Base-by-base conservation (phyloP, 2,888 invertebrate species). In the Chymomyza amoena region DNA sequence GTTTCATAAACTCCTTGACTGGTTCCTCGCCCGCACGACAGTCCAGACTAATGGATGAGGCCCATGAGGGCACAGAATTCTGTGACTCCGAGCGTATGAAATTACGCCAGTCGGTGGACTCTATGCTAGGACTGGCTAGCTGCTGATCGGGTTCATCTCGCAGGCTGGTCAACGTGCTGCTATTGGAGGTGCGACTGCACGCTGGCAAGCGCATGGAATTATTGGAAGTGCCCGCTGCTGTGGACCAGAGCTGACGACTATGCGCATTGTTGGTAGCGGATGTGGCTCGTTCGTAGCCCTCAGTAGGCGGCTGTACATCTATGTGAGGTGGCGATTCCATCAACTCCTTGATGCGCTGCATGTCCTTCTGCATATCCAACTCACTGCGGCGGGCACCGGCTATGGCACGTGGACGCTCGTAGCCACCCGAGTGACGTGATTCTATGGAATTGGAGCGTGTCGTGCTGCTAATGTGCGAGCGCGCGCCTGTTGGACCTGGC, bases 1-100 rank as follows among this genome's bases (percentile, higher is more conserved):
- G 91, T 79, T 94, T 93, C 95, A 95, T 95, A 81, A 95, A 95
- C 73, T 94, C 94, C 68, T 93, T 93, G 1, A 93, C 93, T 1
- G 93, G 92, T 75, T 93, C 92, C 79, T 95, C 94, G 7, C 93
- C 92, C 64, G 93, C 93, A 76, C 94, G 94, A 32, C 91, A 91
- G 72, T 94, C 94, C 59, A 93, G 92, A 59, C 94, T 94, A 56
- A 94, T 92, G 72, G 94, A 94, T 10, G 94, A 94, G 10, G 93
- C 93, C 94, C 94, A 94, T 1, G 94, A 94, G 73, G 94, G 94
- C 66, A 94, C 93, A 0, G 94, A 94, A 62, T 93, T 93, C 71
- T 94, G 94, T 0, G 94, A 94, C 68, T 93, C 94, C 16, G 92
- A 92, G 62, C 92, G 89, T 70, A 92, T 90, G 69, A 91, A 92